phyloP scores from a whole-genome alignment of 2,888 invertebrate species.

The Tetheella fluctuosa region DNA sequence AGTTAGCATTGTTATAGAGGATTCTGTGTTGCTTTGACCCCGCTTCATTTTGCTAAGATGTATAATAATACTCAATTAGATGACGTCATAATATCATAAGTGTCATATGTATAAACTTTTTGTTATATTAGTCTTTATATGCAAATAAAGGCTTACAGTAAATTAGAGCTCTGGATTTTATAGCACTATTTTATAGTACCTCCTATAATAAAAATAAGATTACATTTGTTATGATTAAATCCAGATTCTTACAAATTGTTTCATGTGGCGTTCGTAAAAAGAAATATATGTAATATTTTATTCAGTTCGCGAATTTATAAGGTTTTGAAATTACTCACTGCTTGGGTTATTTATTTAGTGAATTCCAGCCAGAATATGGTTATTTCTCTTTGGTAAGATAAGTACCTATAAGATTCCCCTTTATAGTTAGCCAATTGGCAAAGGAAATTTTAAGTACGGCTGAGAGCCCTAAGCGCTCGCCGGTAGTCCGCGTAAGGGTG shows the following conservation, averaged over 20 bases:
- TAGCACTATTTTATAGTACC: conserved; percentile 15
- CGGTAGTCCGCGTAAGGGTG: too few species aligned
- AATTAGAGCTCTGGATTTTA: conserved; percentile 16
- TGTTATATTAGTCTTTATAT: not conserved
- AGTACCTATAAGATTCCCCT: too few species aligned
- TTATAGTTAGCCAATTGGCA: too few species aligned
- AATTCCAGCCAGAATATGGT: too few species aligned
- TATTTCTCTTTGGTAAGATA: too few species aligned
- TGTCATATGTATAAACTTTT: conserved; percentile 35
- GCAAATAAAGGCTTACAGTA: conserved; percentile 10
- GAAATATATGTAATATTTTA: too few species aligned
- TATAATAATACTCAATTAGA: not conserved
- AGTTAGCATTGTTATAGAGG: conserved; percentile 79
- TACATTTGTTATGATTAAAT: not conserved
- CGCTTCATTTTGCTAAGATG: conserved; percentile 41
- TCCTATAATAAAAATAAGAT: not conserved
- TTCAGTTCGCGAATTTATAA: too few species aligned
- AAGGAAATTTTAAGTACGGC: too few species aligned
- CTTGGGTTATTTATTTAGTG: too few species aligned
- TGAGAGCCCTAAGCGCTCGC: too few species aligned
- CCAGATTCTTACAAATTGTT: not conserved
- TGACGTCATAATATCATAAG: conserved; percentile 20
- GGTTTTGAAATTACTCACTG: too few species aligned
- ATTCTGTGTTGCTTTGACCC: conserved; percentile 65
- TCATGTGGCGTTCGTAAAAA: too few species aligned